Conservation (phyloP, 2,113 vertebrate species). For the Vanacampus margaritifer region DNA sequence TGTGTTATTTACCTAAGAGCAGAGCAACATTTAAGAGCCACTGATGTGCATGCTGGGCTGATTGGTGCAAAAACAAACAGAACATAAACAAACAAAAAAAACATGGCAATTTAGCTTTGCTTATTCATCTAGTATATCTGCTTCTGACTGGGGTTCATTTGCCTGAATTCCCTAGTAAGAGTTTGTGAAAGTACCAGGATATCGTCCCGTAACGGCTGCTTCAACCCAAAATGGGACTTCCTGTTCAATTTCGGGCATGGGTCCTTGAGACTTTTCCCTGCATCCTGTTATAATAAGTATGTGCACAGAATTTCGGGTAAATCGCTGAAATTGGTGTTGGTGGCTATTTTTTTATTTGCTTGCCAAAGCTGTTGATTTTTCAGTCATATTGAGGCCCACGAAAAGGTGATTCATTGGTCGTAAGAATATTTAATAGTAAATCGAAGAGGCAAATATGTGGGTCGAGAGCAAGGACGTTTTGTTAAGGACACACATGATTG, state of each 20-base stretch:
- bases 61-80: not conserved
- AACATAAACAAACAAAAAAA: not conserved
- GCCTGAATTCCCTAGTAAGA: not conserved
- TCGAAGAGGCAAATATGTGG: no score
- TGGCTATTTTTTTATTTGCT: no score
- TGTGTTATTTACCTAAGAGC: not conserved
- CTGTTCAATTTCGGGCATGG: not conserved
- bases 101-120: not conserved
- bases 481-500: no score
- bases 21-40: slow-evolving; percentile 6
- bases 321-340: no score
- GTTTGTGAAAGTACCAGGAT: not conserved
- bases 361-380: no score
- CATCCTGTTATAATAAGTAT: not conserved
- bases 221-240: not conserved
- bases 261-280: not conserved
- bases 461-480: no score
- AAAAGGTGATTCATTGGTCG: no score
- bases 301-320: no score
- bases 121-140: not conserved
- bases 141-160: not conserved
- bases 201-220: not conserved
- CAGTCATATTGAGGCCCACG: no score
- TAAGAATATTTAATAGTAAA: no score
- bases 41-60: not conserved